Evolutionary conservation across 1,140 invertebrate species (phyloP).

Genomic region (Drosophila pseudoananassae): DNA sequence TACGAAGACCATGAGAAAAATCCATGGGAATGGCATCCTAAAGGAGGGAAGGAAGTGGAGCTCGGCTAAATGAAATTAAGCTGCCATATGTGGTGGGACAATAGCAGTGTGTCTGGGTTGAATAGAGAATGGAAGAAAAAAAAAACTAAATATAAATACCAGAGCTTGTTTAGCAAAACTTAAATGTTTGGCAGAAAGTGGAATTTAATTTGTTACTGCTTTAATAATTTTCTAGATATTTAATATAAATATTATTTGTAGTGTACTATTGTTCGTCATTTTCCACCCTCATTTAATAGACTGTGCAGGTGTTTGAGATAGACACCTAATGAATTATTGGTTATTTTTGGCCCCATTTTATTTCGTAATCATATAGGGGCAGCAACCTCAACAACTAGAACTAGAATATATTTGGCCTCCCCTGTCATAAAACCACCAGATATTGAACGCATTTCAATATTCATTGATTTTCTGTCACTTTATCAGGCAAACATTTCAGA

Average conservation of each 20-base stretch:
- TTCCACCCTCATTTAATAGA: constrained; percentile 10
- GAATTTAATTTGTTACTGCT: not conserved
- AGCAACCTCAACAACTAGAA: constrained; percentile 12
- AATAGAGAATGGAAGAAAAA: not conserved
- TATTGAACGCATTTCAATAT: constrained; percentile 63
- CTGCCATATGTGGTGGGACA: constrained; percentile 39
- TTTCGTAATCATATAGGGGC: constrained; percentile 10
- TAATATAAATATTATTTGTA: not conserved
- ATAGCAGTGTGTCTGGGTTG: constrained; percentile 17
- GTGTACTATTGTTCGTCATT: not conserved
- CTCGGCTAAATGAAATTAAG: constrained; percentile 52
- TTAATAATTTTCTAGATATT: not conserved
- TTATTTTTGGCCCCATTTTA: constrained; percentile 25
- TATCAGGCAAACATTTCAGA: constrained; percentile 61
- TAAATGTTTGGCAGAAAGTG: constrained; percentile 10
- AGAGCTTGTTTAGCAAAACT: constrained; percentile 7
- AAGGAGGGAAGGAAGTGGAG: not conserved
- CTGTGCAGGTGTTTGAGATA: constrained; percentile 42
- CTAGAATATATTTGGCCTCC: not conserved
- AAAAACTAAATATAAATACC: not conserved
- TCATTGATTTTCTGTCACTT: constrained; percentile 73
- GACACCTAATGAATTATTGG: constrained; percentile 51
- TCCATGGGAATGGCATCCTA: constrained; percentile 23
- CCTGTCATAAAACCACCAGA: constrained; percentile 27
- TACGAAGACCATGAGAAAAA: constrained; percentile 51